Evolutionary conservation across 2,113 vertebrate species (phyloP).

Genomic region (Coracopsis vasa): DNA sequence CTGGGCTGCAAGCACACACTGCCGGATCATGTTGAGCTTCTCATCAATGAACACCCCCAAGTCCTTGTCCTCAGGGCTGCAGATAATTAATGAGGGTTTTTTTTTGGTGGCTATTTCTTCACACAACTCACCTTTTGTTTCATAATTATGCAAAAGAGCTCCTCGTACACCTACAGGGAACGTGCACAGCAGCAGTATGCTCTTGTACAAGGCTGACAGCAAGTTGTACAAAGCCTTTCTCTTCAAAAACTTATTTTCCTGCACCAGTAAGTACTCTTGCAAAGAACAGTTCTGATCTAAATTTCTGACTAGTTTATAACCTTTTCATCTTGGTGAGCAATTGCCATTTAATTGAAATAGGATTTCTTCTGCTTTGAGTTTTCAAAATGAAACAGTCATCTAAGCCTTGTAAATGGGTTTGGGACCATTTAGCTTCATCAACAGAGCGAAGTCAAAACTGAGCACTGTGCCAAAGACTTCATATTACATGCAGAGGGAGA

Average conservation of each 20-base stretch:
- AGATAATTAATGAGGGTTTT: not conserved
- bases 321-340: not conserved
- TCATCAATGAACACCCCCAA: not conserved
- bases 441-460: not conserved
- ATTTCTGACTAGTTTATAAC: not conserved
- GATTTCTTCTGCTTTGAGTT: not conserved
- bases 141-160: not conserved
- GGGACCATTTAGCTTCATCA: not conserved
- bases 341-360: not conserved
- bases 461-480: not conserved
- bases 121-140: not conserved
- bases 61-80: not conserved
- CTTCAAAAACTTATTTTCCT: not conserved
- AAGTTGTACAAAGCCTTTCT: not conserved
- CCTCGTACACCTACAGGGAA: not conserved
- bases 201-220: not conserved
- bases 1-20: not conserved
- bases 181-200: not conserved
- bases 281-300: not conserved
- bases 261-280: not conserved
- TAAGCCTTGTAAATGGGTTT: not conserved
- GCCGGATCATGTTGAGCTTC: not conserved
- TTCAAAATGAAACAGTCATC: not conserved
- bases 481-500: fast-evolving
- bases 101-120: not conserved